phyloP scores from a whole-genome alignment of 1,140 invertebrate genomes.

The Daktulosphaira vitifoliae region DNA sequence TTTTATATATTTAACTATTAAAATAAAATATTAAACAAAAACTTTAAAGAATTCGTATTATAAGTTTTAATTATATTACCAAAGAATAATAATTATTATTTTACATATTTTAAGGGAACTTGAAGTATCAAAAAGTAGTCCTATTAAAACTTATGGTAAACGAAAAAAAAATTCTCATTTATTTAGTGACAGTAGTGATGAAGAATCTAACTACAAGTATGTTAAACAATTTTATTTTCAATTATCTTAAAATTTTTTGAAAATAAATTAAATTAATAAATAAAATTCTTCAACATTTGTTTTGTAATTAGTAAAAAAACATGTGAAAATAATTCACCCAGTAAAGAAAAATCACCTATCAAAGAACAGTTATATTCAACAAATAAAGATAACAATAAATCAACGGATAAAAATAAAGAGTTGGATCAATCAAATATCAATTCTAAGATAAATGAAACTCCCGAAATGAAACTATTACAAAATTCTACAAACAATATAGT shows the following conservation, averaged over 20 bases:
- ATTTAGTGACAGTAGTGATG: slow-evolving; percentile 30
- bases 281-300: neutral
- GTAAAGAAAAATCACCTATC: too few species aligned
- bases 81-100: neutral
- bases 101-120: neutral
- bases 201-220: neutral
- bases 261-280: neutral
- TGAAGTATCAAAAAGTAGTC: neutral
- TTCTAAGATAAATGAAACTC: too few species aligned
- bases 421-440: too few species aligned
- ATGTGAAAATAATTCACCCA: neutral
- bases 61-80: too few species aligned
- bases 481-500: neutral
- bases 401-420: too few species aligned
- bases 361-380: too few species aligned
- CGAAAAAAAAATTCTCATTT: slow-evolving; percentile 18
- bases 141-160: slow-evolving; percentile 28
- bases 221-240: neutral
- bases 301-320: slow-evolving; percentile 15
- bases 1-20: too few species aligned
- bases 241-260: neutral
- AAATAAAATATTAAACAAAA: too few species aligned
- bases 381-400: too few species aligned
- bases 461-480: neutral
- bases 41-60: too few species aligned